A percentile compares a stretch with the other conserved stretches of the same genome.
phyloP scores from a whole-genome alignment of 2,113 vertebrate genomes.

The Pelusios castaneus region DNA sequence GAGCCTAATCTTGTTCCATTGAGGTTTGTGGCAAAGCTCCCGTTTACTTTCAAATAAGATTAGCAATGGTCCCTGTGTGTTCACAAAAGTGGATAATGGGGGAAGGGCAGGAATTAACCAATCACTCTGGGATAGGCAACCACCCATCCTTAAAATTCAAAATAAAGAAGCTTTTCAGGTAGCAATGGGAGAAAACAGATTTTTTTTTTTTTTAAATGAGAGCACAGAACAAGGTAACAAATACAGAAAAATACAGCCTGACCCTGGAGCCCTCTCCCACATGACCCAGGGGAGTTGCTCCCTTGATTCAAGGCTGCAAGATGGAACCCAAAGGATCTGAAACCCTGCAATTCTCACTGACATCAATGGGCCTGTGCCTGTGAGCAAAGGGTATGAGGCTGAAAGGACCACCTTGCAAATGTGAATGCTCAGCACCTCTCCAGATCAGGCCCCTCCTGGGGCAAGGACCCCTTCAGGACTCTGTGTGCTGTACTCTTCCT shows the following conservation, averaged over 20 bases:
- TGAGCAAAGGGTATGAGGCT: fast-evolving
- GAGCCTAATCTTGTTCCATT: background rate
- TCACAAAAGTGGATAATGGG: fast-evolving
- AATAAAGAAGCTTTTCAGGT: background rate
- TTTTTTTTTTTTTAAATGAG: background rate
- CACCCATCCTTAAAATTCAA: background rate
- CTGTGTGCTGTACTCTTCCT: background rate
- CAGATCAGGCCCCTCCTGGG: background rate
- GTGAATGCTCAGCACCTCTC: background rate
- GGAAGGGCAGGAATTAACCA: background rate
- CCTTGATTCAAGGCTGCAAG: background rate
- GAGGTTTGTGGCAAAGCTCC: background rate
- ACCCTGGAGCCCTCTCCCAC: fast-evolving
- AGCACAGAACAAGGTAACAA: background rate
- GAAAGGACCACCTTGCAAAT: background rate
- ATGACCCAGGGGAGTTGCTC: background rate
- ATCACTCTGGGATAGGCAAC: background rate
- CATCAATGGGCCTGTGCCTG: background rate
- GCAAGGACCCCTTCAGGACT: background rate
- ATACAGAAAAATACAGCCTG: background rate
- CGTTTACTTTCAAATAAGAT: background rate
- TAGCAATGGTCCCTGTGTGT: background rate
- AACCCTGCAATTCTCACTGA: fast-evolving
- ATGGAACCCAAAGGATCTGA: background rate
- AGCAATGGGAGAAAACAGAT: background rate